phyloP scores from a whole-genome alignment of 2,797 vertebrate species.

The Oreochromis grahami region DNA sequence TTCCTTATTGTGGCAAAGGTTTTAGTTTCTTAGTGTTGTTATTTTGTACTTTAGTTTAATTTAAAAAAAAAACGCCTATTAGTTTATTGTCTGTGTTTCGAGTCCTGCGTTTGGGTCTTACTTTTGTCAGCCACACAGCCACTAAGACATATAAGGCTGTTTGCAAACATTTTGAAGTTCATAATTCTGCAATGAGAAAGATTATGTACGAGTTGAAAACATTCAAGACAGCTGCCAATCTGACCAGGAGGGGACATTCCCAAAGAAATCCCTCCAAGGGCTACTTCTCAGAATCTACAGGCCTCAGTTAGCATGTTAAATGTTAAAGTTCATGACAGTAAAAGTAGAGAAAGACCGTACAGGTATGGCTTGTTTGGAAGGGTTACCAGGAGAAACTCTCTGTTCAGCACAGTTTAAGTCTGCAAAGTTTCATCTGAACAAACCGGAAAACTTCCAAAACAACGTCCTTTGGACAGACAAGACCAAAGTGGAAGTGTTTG shows the following conservation, averaged over 20 bases:
- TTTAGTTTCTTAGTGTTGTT: fast-evolving
- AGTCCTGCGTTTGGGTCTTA: background rate
- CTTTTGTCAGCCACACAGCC: background rate
- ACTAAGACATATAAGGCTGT: background rate
- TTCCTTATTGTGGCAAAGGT: background rate
- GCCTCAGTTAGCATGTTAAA: background rate
- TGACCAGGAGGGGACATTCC: background rate
- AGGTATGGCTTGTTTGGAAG: background rate
- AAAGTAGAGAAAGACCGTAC: background rate
- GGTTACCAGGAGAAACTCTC: background rate
- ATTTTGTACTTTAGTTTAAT: background rate
- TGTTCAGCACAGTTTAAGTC: background rate
- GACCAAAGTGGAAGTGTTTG: background rate
- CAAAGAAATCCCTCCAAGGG: background rate
- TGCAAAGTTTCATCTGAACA: background rate
- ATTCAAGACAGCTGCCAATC: background rate
- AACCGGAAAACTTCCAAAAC: background rate
- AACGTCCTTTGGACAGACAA: background rate
- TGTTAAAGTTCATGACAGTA: background rate
- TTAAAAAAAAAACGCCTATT: fast-evolving
- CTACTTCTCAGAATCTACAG: background rate
- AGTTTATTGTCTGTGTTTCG: fast-evolving
- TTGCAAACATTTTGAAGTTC: background rate
- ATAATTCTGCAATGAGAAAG: background rate
- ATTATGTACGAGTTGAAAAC: background rate